Evolutionary conservation across 1,140 invertebrate species (phyloP).

Genomic region (Samia ricini): DNA sequence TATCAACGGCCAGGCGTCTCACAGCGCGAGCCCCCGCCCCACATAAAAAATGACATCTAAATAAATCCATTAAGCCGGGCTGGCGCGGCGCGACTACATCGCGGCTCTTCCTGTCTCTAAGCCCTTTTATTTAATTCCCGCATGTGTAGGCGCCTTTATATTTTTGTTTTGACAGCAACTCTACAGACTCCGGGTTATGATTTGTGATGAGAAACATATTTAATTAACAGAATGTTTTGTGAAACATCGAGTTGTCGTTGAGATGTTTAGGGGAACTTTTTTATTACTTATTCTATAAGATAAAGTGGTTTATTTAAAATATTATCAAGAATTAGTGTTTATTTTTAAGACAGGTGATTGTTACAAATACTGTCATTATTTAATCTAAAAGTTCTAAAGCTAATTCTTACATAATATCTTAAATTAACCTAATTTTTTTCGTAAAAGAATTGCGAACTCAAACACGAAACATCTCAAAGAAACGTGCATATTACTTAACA

Average conservation of each 20-base stretch:
- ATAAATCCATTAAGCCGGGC: slow-evolving; percentile 69
- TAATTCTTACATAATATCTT: too few relatives aligned
- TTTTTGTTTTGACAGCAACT: slow-evolving; percentile 63
- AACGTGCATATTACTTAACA: too few relatives aligned
- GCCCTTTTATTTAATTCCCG: slow-evolving; percentile 53
- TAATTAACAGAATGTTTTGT: slow-evolving; percentile 30
- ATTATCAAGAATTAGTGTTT: background rate
- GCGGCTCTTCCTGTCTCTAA: slow-evolving; percentile 61
- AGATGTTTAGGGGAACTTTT: background rate
- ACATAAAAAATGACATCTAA: slow-evolving; percentile 78
- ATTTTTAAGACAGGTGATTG: background rate
- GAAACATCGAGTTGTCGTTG: background rate
- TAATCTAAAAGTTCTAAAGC: too few relatives aligned
- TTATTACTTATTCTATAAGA: background rate
- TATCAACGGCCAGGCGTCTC: slow-evolving; percentile 46
- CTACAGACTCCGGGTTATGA: slow-evolving; percentile 37
- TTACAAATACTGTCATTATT: background rate
- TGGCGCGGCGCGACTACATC: slow-evolving; percentile 29
- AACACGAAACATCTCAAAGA: too few relatives aligned
- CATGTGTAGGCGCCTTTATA: slow-evolving; percentile 62
- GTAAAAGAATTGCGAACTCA: too few relatives aligned
- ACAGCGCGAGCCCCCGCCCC: slow-evolving; percentile 64
- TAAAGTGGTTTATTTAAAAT: background rate
- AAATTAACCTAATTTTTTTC: too few relatives aligned
- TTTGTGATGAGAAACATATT: slow-evolving; percentile 64